phyloP scores from a whole-genome alignment of 2,888 invertebrate species.

The Ligdia adustata region DNA sequence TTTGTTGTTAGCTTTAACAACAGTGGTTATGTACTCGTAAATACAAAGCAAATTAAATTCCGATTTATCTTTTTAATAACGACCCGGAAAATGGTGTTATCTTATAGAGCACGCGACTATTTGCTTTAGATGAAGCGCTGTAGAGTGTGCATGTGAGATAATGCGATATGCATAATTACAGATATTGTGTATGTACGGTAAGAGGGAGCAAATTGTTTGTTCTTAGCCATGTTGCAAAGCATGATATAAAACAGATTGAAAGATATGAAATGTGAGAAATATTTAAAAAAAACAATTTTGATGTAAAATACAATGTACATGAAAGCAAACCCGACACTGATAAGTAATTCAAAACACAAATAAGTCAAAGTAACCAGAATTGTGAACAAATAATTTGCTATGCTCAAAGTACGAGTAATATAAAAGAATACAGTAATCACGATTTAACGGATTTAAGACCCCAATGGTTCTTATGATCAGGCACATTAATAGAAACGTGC shows the following conservation, averaged over 20 bases:
- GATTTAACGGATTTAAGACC: constrained; percentile 1
- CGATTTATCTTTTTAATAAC: constrained; percentile 18
- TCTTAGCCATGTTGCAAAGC: neutral
- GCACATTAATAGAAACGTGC: constrained; percentile 20
- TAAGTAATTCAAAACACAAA: too few relatives aligned
- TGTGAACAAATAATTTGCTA: too few relatives aligned
- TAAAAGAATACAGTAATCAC: neutral
- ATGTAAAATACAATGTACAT: too few relatives aligned
- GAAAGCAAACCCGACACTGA: too few relatives aligned
- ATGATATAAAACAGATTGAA: too few relatives aligned
- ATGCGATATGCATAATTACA: neutral
- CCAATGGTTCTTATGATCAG: constrained; percentile 14
- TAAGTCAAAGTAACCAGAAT: too few relatives aligned
- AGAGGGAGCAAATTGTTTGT: neutral
- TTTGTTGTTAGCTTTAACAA: neutral
- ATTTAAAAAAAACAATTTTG: too few relatives aligned
- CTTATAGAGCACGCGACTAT: constrained; percentile 18
- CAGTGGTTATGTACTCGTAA: neutral
- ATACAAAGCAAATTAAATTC: constrained; percentile 15
- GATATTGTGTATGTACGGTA: neutral
- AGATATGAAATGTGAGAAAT: too few relatives aligned
- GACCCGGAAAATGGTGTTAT: constrained; percentile 29
- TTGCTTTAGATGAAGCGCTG: constrained; percentile 11
- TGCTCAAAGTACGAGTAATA: too few relatives aligned
- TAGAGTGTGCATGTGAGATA: neutral